These are phyloP conservation scores for Litocranius walleri DNA, from an alignment of 2,113 vertebrate genomes.

Conservation along the genomic window DNA sequence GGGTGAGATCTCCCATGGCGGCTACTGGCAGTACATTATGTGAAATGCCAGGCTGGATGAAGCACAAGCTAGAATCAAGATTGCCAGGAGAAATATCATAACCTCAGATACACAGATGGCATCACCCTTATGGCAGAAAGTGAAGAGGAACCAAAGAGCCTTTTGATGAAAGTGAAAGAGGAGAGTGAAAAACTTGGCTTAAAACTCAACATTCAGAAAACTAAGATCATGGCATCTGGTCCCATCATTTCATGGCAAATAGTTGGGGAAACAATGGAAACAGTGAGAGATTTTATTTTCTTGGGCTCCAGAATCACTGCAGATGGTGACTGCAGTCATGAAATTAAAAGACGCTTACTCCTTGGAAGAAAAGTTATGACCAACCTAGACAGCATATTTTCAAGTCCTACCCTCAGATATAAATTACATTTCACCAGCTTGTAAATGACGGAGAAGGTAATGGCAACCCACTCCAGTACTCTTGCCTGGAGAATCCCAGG, in stretches of 20 bases:
- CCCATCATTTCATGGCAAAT: background rate
- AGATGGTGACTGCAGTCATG: background rate
- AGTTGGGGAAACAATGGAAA: background rate
- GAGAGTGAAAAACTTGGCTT: background rate
- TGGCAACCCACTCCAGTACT: no score
- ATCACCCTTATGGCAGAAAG: background rate
- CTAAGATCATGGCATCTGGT: background rate
- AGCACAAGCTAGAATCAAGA: background rate
- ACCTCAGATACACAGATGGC: background rate
- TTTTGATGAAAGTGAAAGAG: background rate
- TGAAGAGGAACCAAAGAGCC: background rate
- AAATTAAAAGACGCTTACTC: background rate
- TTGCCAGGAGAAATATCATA: background rate
- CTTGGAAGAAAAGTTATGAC: background rate
- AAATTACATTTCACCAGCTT: no score
- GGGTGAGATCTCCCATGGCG: no score
- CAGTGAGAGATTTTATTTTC: background rate
- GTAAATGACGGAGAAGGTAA: no score
- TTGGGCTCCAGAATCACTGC: background rate
- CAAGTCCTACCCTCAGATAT: no score
- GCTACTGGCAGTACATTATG: background rate
- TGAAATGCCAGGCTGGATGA: background rate
- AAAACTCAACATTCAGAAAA: background rate
- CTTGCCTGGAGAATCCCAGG: no score
- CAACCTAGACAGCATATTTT: background rate